Evolutionary conservation across 2,888 invertebrate species (phyloP), one percentile per base, ranked within the genome.

Genomic region (Lycaena phlaeas): DNA sequence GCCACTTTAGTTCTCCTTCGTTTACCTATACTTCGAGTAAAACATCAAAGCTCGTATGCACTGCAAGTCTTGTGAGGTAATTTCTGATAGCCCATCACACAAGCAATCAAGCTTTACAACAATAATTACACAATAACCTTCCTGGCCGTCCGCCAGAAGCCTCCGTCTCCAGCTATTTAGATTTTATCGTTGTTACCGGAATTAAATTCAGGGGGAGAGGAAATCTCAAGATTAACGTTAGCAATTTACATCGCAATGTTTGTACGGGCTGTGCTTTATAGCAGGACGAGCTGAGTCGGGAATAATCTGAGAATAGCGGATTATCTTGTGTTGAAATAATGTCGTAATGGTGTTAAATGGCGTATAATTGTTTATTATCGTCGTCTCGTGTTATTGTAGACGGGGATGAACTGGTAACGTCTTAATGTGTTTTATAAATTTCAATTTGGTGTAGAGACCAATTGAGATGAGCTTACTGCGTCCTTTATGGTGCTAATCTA

Each of bases 181-280:
- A 54, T 54, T 48, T 46, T 55, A 56, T 55, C 54, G 48, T 45
- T 28, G 43, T 39, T 43, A 42, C 48, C 48, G 51, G 55, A 53
- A 55, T 56, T 52, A 53, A 54, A 55, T 54, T 47, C 51, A 51
- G 38, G 45, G 42, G 41, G 38, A 51, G 45, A 45, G 49, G 51
- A 48, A 48, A 49, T 44, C 43, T 46, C 40, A 42, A 49, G 52
- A 53, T 52, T 53, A 54, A 52, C 52, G 50, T 39, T 44, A 34
- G 49, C 45, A 49, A 48, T 52, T 50, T 52, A 50, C 50, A 49
- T 49, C 14, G 49, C 45, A 40, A 46, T 48, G 42, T 51, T 49
- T 49, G 42, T 42, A 36, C 36, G 34, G 42, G 18, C 26, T 12
- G 39, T 34, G 40, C 30, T 48, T 40, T 44, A 40, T 40, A 43